phyloP scores from a whole-genome alignment of 2,113 vertebrate species.

The Cygnus buccinator region DNA sequence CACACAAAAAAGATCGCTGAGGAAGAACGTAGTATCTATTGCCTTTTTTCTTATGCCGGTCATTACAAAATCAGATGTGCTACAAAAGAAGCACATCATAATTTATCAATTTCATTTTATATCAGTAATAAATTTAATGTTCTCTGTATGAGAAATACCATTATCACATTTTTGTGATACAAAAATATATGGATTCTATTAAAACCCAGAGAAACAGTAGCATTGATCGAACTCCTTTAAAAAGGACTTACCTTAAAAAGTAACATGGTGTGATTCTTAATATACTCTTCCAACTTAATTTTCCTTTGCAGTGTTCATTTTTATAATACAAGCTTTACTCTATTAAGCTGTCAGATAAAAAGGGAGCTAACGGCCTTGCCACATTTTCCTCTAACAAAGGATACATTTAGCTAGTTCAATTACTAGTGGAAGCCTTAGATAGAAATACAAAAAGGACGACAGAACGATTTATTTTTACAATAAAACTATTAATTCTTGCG shows the following conservation, averaged over 20 bases:
- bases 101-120: constrained; percentile 16
- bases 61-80: not conserved
- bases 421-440: constrained; percentile 25
- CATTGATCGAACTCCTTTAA: not conserved
- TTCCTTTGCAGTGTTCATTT: constrained; percentile 29
- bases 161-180: not conserved
- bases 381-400: constrained; percentile 56
- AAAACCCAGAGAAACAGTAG: not conserved
- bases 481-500: constrained; percentile 54
- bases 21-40: not conserved
- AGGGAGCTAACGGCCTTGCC: constrained; percentile 20
- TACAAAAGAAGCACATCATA: not conserved
- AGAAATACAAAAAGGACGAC: constrained; percentile 16
- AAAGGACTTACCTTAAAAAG: constrained; percentile 16
- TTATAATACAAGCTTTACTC: not conserved
- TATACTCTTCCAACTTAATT: constrained; percentile 40
- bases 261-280: not conserved
- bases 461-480: constrained; percentile 64
- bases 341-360: constrained; percentile 53
- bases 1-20: not conserved
- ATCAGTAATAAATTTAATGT: constrained; percentile 18
- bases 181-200: constrained; percentile 9
- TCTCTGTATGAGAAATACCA: not conserved
- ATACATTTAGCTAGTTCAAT: constrained; percentile 47
- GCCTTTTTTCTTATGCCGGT: not conserved